phyloP scores from a whole-genome alignment of 2,888 invertebrate genomes.

The Escarpia spicata region DNA sequence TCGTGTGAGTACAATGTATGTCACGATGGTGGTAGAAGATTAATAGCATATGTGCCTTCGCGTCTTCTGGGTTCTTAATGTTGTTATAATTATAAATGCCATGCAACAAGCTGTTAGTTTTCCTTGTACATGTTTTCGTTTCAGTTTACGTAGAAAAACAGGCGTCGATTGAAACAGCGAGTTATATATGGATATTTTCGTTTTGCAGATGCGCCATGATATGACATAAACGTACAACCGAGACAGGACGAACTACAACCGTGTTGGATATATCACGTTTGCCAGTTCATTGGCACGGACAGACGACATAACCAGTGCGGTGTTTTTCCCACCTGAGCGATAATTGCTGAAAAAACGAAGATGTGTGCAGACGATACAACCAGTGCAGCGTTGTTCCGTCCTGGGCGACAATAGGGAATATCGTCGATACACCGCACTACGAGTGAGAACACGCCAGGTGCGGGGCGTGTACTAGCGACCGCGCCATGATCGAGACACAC shows the following conservation, averaged over 20 bases:
- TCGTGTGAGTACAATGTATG: neutral
- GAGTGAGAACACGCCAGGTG: neutral
- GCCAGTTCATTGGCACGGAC: too few relatives aligned
- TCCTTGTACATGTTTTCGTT: neutral
- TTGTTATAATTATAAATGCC: neutral
- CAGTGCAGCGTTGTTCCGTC: too few relatives aligned
- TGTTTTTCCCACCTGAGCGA: neutral
- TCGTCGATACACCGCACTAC: neutral
- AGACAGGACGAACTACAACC: too few relatives aligned
- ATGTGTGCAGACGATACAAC: too few relatives aligned
- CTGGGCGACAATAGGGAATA: too few relatives aligned
- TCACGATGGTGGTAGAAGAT: neutral
- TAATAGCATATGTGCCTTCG: neutral
- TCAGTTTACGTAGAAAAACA: neutral
- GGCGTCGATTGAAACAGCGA: neutral
- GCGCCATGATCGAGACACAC: neutral
- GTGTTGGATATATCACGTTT: too few relatives aligned
- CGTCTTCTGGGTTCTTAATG: too few relatives aligned
- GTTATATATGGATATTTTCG: neutral
- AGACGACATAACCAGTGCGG: too few relatives aligned
- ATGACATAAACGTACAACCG: neutral
- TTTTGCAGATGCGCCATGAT: neutral
- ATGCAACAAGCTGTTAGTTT: neutral
- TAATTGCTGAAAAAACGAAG: neutral
- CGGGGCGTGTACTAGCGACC: neutral